These are phyloP conservation scores for Anguilla anguilla DNA, from an alignment of 2,797 vertebrate species.

Conservation along the genomic window DNA sequence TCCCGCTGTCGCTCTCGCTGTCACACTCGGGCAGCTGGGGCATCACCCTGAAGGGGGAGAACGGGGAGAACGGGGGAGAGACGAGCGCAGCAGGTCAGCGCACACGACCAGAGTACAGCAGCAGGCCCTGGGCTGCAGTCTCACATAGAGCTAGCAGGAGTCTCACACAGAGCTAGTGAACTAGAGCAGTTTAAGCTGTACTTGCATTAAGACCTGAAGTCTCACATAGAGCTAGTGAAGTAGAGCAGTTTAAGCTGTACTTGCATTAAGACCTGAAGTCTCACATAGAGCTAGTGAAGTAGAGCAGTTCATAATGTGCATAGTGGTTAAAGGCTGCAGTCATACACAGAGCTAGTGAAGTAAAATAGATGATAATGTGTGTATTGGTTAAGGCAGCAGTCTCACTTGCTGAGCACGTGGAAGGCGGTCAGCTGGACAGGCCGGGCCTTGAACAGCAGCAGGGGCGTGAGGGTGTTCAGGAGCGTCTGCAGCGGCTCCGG, in stretches of 20 bases:
- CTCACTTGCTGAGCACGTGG: conserved; percentile 89
- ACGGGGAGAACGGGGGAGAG: conserved; percentile 13
- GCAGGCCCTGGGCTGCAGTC: not conserved
- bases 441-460: conserved; percentile 86
- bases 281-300: not conserved
- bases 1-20: conserved; percentile 80
- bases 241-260: not conserved
- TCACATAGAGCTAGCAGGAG: no score
- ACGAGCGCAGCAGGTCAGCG: not conserved
- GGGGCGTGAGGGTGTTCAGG: conserved; percentile 85
- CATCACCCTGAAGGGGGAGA: conserved; percentile 81
- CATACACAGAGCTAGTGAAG: not conserved
- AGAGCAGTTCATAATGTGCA: not conserved
- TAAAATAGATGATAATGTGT: not conserved
- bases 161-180: not conserved
- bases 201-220: not conserved
- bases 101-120: not conserved
- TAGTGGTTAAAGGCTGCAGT: not conserved
- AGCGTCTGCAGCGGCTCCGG: conserved; percentile 87
- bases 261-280: not conserved
- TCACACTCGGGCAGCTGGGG: conserved; percentile 89
- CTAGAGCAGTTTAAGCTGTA: not conserved
- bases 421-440: conserved; percentile 87
- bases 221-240: not conserved
- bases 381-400: not conserved